Evolutionary conservation across 2,113 vertebrate genomes (phyloP).

Genomic region (Paradoxurus hermaphroditus): DNA sequence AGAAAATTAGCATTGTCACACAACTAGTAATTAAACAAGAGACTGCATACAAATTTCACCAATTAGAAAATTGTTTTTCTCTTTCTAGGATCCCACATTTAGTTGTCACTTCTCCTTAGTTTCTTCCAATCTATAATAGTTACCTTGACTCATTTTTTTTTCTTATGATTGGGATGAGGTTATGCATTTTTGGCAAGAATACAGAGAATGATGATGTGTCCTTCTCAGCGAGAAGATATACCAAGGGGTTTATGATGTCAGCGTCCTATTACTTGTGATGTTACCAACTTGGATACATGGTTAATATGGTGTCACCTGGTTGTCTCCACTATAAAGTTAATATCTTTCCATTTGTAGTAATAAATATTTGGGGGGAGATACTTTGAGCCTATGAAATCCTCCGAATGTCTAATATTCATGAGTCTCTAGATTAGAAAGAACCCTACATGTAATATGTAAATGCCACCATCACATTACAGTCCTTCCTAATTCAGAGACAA

Average conservation of each 20-base stretch:
- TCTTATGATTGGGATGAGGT: not conserved
- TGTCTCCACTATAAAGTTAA: not conserved
- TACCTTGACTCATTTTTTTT: not conserved
- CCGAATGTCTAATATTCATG: not conserved
- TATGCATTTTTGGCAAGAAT: not conserved
- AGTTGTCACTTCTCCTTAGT: not conserved
- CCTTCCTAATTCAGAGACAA: not conserved
- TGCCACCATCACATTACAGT: not conserved
- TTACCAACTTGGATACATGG: not conserved
- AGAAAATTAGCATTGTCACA: not conserved
- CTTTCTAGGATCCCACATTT: not conserved
- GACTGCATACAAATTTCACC: not conserved
- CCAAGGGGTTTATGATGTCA: not conserved
- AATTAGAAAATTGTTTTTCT: not conserved
- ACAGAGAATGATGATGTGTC: not conserved
- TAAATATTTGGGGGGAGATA: not conserved
- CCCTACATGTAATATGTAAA: not conserved
- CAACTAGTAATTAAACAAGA: not conserved
- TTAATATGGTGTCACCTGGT: not conserved
- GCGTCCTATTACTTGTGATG: not conserved
- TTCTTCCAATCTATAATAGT: not conserved
- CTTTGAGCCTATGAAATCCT: not conserved
- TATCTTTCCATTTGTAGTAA: not conserved
- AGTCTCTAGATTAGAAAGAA: not conserved
- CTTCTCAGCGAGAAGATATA: not conserved